Evolutionary conservation across 2,888 invertebrate genomes (phyloP).

Genomic region (Phytoseiulus persimilis): DNA sequence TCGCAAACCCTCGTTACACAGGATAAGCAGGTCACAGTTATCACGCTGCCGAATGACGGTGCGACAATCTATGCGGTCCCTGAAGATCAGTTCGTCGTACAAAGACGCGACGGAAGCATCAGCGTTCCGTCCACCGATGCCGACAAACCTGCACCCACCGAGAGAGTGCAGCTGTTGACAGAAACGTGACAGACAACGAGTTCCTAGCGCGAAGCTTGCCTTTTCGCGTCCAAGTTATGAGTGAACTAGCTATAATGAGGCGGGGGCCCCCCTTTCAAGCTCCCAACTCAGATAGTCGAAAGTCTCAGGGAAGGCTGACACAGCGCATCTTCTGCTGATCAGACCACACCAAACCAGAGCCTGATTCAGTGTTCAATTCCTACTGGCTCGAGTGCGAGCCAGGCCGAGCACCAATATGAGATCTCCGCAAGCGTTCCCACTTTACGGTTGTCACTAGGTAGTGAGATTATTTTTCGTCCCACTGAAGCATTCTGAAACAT

Average conservation of each 20-base stretch:
- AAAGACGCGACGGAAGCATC: neutral
- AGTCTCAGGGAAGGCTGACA: too few relatives aligned
- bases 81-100: constrained; percentile 27
- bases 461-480: too few relatives aligned
- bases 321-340: too few relatives aligned
- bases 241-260: neutral
- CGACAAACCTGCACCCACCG: neutral
- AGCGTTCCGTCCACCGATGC: neutral
- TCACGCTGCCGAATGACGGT: constrained; percentile 8
- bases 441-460: too few relatives aligned
- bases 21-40: constrained; percentile 21
- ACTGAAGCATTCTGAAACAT: too few relatives aligned
- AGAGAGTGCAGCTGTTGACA: neutral
- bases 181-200: neutral
- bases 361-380: too few relatives aligned
- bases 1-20: neutral
- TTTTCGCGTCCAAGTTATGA: neutral
- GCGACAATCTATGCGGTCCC: constrained; percentile 23
- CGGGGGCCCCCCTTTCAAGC: neutral
- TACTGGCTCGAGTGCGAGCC: too few relatives aligned
- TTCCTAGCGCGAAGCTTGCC: neutral
- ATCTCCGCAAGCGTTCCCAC: too few relatives aligned
- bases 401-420: too few relatives aligned
- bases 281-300: too few relatives aligned
- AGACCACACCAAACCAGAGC: too few relatives aligned